A percentile compares a stretch with the other conserved stretches of the same genome.
Evolutionary conservation across 2,888 invertebrate genomes (phyloP).

Genomic region (Orthosia incerta): DNA sequence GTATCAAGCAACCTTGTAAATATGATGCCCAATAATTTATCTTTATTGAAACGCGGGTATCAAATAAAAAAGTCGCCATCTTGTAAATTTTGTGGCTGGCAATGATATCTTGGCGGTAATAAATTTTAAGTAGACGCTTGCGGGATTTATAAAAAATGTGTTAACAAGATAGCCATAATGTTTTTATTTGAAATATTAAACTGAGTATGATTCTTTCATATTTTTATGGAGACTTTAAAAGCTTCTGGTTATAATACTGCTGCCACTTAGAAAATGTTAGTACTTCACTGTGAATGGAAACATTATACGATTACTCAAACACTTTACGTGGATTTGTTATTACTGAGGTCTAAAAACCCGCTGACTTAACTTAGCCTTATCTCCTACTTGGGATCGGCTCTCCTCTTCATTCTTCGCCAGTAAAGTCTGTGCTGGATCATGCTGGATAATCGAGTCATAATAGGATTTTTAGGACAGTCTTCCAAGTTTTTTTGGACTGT

Average conservation of each 20-base stretch:
- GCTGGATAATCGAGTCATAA: no score
- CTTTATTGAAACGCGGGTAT: slow-evolving; percentile 39
- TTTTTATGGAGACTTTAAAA: slow-evolving; percentile 40
- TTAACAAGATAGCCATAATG: slow-evolving; percentile 28
- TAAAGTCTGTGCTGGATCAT: no score
- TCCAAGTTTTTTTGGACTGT: no score
- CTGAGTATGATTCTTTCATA: slow-evolving; percentile 29
- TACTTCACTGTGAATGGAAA: not conserved
- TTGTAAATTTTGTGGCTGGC: slow-evolving; percentile 38
- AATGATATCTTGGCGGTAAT: slow-evolving; percentile 48
- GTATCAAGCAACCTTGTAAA: not conserved
- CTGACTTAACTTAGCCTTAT: no score
- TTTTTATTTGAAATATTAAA: slow-evolving; percentile 59
- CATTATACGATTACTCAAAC: not conserved
- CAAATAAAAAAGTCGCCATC: slow-evolving; percentile 25
- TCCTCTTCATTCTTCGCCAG: no score
- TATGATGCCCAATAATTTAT: slow-evolving; percentile 26
- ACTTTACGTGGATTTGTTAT: not conserved
- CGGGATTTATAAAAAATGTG: slow-evolving; percentile 44
- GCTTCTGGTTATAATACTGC: slow-evolving; percentile 17
- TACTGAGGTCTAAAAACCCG: not conserved
- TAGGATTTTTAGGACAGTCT: no score
- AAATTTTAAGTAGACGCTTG: slow-evolving; percentile 43
- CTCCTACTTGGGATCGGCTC: no score
- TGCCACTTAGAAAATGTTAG: slow-evolving; percentile 18